Evolutionary conservation across 2,888 invertebrate genomes (phyloP), one percentile per base, ranked within the genome.

Genomic region (Strigamia transsilvanica): DNA sequence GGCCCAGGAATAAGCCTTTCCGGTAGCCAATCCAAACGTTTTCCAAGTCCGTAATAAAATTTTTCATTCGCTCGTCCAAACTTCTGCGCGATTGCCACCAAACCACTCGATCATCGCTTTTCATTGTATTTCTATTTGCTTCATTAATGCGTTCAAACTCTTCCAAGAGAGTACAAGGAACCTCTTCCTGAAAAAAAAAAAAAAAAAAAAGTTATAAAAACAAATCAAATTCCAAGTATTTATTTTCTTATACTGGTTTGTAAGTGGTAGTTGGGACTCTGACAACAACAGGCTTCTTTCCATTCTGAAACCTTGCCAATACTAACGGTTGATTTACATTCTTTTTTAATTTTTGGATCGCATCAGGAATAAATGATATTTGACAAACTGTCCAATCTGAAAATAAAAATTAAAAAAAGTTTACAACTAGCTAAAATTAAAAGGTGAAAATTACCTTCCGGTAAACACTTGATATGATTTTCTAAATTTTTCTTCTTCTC

Each of bases 281-380:
- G n/a, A 23, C 77, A 15, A 77, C 15, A 27, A 77, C 13, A 7
- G 77, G 77, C 3, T 21, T 77, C 34, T 23, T 77, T 21, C n/a
- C 10, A 3, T 77, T 77, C n/a, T 77, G 77, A 34, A 77, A 77
- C 3, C 10, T 77, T 4, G 32, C 10, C 32, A 77, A 15, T 34
- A 77, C 13, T 34, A 77, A 34, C 77, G 32, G 77, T 10, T 77
- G 77, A 77, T 77, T 77, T 21, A 15, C 15, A 9, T 32, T 1
- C 4, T 4, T 77, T 77, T 77, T 32, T 23, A 12, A 13, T 77
- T 32, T 77, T 34, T 77, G 32, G 15, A 77, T 51, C 4, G 51
- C 7, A 15, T 77, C 34, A n/a, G 77, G 77, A 77, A 77, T 34
- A 77, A 77, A 32, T 2, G 27, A 77, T 77, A 77, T 77, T n/a